Evolutionary conservation across 2,797 vertebrate genomes (phyloP).

Genomic region (Myoxocephalus aenaeus): DNA sequence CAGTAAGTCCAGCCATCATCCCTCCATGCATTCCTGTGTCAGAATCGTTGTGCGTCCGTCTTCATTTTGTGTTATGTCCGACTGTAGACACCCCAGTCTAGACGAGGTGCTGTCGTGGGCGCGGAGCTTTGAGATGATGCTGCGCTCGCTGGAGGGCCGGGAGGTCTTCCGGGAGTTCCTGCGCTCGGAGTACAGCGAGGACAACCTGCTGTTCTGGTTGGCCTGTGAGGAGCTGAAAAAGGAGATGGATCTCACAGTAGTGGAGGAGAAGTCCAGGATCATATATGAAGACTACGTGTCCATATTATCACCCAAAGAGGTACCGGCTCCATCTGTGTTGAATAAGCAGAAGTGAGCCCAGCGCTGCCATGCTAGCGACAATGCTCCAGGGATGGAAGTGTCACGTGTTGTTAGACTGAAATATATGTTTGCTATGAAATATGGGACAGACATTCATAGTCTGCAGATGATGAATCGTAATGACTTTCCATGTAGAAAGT

Average conservation of each 20-base stretch:
- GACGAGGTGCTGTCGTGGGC: constrained; percentile 97
- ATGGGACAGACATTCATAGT: neutral
- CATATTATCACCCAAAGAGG: constrained; percentile 98
- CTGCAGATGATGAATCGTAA: neutral
- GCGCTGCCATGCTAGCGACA: too few species aligned
- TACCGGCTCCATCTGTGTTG: constrained; percentile 2
- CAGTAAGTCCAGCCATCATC: constrained; percentile 83
- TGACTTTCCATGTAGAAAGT: neutral
- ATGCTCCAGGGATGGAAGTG: neutral
- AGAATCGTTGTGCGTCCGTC: neutral
- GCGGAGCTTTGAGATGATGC: constrained; percentile 98
- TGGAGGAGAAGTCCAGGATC: constrained; percentile 94
- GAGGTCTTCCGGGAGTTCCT: constrained; percentile 96
- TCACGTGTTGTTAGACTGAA: neutral
- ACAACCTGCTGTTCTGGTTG: constrained; percentile 99
- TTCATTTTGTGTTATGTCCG: neutral
- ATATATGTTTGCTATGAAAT: neutral
- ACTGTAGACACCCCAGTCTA: constrained; percentile 85
- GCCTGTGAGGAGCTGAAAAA: constrained; percentile 97
- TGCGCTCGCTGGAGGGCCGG: constrained; percentile 93
- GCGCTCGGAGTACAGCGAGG: constrained; percentile 97
- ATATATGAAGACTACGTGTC: constrained; percentile 99
- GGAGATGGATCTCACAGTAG: constrained; percentile 88
- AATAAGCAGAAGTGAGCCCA: neutral
- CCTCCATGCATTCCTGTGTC: neutral